Evolutionary conservation across 2,888 invertebrate genomes (phyloP), one percentile per base, ranked within the genome.

Genomic region (Melieria omissa): DNA sequence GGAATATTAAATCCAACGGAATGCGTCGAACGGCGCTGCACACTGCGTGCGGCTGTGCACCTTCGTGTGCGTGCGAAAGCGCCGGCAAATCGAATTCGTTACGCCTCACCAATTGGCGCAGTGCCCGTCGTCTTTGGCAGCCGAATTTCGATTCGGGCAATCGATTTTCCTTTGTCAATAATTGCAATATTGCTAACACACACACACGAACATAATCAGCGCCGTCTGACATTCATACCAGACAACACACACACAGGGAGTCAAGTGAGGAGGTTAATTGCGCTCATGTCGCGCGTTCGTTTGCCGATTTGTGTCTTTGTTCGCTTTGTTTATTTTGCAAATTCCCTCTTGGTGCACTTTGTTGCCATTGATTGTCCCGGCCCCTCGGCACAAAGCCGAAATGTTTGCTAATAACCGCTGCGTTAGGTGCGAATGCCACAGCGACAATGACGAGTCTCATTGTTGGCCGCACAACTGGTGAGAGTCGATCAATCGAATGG

Each of bases 1-100:
- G 29, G 29, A 29, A 29, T 29, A 29, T 29, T 29, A 29, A 29
- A 29, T 29, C 29, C 29, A 29, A 29, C 29, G 29, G 29, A 29
- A 29, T 29, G 3, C 29, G 29, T 29, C 29, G 29, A 29, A 29
- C 29, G 29, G 29, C 29, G 29, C 29, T 29, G 29, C 29, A 29
- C 29, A 29, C 29, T 29, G 29, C 29, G 29, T 29, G 29, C 29
- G 29, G 29, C 3, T 29, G 29, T 29, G 29, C 29, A 29, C 29
- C 29, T 29, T 29, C 29, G 29, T 46, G 47, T 10, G 6, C 16
- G 42, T 49, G 14, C 49, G 58, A 29, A 29, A 58, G n/a, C 52
- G 52, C n/a, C 58, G 70, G 70, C 72, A 75, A 75, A 75, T 75
- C 75, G 65, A 71, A 73, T 75, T 73, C 70, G 73, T 68, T 73